Percentiles rank a stretch among this genome's conserved stretches.
Evolutionary conservation across 2,888 invertebrate genomes (phyloP).

Genomic region (Pterobdella sp.): DNA sequence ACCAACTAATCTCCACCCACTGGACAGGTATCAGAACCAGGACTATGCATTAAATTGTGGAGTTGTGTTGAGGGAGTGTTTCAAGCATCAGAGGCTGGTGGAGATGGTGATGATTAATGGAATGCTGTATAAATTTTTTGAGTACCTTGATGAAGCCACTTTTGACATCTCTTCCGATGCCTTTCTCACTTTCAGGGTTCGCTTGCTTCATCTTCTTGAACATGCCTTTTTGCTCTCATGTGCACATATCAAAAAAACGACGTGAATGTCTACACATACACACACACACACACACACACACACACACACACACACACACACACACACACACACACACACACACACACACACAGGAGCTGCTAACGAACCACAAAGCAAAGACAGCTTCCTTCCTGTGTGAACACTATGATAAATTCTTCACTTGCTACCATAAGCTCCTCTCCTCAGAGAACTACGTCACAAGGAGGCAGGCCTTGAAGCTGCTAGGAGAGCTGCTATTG

Average conservation of each 20-base stretch:
- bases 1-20: neutral
- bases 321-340: neutral
- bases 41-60: slow-evolving; percentile 98
- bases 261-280: no score
- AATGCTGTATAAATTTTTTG: slow-evolving; percentile 98
- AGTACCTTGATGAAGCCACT: slow-evolving; percentile 97
- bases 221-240: no score
- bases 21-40: slow-evolving; percentile 83
- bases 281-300: no score
- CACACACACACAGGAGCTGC: slow-evolving; percentile 50
- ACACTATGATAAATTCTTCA: slow-evolving; percentile 97
- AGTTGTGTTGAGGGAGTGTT: slow-evolving; percentile 96
- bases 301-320: neutral
- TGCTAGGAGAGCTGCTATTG: slow-evolving; percentile 84
- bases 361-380: slow-evolving; percentile 61
- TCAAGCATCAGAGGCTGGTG: slow-evolving; percentile 91
- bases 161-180: slow-evolving; percentile 99
- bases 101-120: slow-evolving; percentile 96
- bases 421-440: slow-evolving; percentile 87
- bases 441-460: slow-evolving; percentile 99
- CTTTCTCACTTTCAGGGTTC: slow-evolving; percentile 98
- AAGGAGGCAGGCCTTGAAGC: slow-evolving; percentile 90
- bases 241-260: no score
- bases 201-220: no score
- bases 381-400: slow-evolving; percentile 96